Conservation (phyloP, 1,140 invertebrate species). For the Brachionus calyciflorus region DNA sequence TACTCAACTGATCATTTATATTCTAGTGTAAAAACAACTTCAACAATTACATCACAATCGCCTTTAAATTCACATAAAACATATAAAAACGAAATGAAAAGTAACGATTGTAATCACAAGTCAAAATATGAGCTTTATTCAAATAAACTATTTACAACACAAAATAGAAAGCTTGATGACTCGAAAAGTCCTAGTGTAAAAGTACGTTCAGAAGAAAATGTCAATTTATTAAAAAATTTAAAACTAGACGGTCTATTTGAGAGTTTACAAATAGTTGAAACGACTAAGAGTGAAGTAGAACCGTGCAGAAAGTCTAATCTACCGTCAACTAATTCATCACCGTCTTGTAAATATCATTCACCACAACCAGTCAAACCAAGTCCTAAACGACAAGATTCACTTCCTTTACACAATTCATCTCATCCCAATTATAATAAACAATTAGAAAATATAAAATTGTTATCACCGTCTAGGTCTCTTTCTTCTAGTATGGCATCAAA, state of each 20-base stretch:
- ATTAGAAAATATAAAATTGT: conserved; percentile 14
- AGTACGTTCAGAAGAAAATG: neutral
- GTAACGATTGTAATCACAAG: neutral
- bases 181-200: neutral
- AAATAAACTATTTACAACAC: conserved; percentile 8
- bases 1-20: conserved; percentile 37
- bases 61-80: neutral
- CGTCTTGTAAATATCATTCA: neutral
- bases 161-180: conserved; percentile 10
- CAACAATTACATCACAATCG: neutral
- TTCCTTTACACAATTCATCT: neutral
- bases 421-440: conserved; percentile 11
- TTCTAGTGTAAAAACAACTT: conserved; percentile 39
- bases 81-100: neutral
- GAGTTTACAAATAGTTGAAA: conserved; percentile 6
- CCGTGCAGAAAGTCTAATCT: neutral
- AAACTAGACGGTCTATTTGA: conserved; percentile 18
- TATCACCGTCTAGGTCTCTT: neutral
- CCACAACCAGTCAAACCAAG: neutral
- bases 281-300: neutral
- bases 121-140: conserved; percentile 14
- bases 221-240: conserved; percentile 1
- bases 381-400: neutral
- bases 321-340: neutral
- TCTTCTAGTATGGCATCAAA: neutral